Evolutionary conservation across 2,888 invertebrate species (phyloP).

Genomic region (Thymelicus sylvestris): DNA sequence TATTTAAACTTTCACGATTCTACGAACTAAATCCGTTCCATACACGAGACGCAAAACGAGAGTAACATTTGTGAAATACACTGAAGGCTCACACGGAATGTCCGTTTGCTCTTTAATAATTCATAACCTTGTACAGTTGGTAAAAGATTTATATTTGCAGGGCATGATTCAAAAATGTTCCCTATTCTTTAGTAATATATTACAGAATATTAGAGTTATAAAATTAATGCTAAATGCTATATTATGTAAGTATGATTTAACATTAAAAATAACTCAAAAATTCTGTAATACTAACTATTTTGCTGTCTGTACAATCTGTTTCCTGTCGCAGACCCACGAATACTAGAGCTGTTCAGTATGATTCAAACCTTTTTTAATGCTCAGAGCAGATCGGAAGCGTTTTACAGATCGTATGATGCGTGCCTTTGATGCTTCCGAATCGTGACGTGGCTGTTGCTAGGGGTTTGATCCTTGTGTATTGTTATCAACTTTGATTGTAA

Average conservation of each 20-base stretch:
- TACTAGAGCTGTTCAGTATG: not conserved
- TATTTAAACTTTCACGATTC: too few relatives aligned
- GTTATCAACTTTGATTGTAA: too few relatives aligned
- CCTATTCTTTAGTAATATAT: too few relatives aligned
- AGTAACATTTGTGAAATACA: constrained; percentile 1
- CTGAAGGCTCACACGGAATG: not conserved
- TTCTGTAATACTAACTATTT: too few relatives aligned
- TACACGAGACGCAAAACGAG: not conserved
- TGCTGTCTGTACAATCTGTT: not conserved
- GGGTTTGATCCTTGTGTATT: not conserved
- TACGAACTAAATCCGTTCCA: too few relatives aligned
- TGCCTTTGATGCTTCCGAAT: not conserved
- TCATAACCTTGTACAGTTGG: not conserved
- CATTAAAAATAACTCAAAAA: too few relatives aligned
- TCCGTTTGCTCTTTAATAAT: constrained; percentile 1
- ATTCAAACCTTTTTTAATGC: not conserved
- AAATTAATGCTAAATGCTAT: too few relatives aligned
- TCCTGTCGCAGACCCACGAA: not conserved
- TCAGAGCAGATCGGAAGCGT: not conserved
- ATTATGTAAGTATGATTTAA: too few relatives aligned
- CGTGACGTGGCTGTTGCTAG: not conserved
- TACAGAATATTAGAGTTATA: too few relatives aligned
- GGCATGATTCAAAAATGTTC: too few relatives aligned
- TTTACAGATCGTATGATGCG: not conserved
- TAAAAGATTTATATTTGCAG: too few relatives aligned